Evolutionary conservation across 23 tunicate genomes (phyloP).

Genomic region (Diplosoma virens): DNA sequence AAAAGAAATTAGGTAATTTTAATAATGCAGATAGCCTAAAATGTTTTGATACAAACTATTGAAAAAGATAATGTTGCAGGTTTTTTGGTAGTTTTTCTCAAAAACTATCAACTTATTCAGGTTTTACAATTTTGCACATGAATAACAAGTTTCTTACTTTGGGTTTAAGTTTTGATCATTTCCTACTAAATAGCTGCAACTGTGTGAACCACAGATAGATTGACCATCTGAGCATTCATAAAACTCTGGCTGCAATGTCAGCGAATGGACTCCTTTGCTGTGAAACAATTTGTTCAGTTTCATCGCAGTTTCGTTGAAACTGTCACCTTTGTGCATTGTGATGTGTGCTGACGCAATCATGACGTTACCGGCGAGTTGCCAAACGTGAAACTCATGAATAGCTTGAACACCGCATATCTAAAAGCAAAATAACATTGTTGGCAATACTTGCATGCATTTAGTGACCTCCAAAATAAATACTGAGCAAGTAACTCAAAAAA

Average conservation of each 20-base stretch:
- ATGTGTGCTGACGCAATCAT: slow-evolving; percentile 66
- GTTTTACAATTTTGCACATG: no score
- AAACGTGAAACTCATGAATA: slow-evolving; percentile 59
- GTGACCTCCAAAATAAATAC: no score
- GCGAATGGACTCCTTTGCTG: slow-evolving; percentile 40
- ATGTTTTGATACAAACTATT: no score
- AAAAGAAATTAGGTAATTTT: no score
- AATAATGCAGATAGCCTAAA: no score
- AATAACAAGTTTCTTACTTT: no score
- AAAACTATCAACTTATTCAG: no score
- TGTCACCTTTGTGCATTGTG: slow-evolving; percentile 21
- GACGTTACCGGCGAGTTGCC: slow-evolving; percentile 51
- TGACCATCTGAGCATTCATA: slow-evolving; percentile 22
- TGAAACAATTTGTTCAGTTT: slow-evolving; percentile 53
- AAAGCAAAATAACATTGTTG: no score
- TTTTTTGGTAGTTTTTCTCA: no score
- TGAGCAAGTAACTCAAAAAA: no score
- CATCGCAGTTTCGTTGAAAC: slow-evolving; percentile 14
- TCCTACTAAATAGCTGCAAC: not conserved
- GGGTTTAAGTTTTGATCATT: not conserved
- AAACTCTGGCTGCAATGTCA: slow-evolving; percentile 57
- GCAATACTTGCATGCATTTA: no score
- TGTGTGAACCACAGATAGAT: slow-evolving; percentile 1
- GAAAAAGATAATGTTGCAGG: no score
- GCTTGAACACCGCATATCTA: slow-evolving; percentile 26